A percentile compares a stretch with the other conserved stretches of the same genome.
Evolutionary conservation across 2,113 vertebrate genomes (phyloP).

Genomic region (Conger conger): DNA sequence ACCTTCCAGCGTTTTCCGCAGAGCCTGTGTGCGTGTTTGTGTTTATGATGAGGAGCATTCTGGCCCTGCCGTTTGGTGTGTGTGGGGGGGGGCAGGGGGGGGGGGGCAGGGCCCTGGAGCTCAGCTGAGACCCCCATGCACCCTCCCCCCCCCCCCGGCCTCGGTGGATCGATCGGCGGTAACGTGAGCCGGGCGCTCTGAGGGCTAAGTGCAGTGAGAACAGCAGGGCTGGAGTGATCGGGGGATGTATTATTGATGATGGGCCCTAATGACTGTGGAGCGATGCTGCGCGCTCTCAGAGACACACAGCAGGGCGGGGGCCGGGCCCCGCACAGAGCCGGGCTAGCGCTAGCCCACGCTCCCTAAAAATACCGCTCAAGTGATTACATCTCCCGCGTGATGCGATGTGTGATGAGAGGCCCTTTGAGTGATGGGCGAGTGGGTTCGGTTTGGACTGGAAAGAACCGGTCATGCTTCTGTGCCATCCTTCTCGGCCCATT

Average conservation of each 20-base stretch:
- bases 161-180: slow-evolving; percentile 64
- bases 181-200: slow-evolving; percentile 63
- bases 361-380: no score
- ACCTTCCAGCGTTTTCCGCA: neutral
- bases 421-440: neutral
- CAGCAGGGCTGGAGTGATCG: slow-evolving; percentile 60
- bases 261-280: slow-evolving; percentile 68
- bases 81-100: neutral
- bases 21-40: neutral
- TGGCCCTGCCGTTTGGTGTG: neutral
- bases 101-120: neutral
- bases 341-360: no score
- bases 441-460: slow-evolving; percentile 15
- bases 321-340: no score
- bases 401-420: neutral
- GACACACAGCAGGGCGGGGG: neutral
- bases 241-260: slow-evolving; percentile 77
- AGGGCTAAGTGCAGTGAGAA: slow-evolving; percentile 65
- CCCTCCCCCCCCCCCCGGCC: slow-evolving; percentile 28
- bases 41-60: neutral
- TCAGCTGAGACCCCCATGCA: slow-evolving; percentile 17
- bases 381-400: no score
- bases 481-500: neutral
- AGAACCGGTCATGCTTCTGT: slow-evolving; percentile 16
- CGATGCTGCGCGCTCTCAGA: slow-evolving; percentile 51